Base-by-base conservation (phyloP, 1,140 invertebrate genomes). In the Helicorthomorpha holstii region DNA sequence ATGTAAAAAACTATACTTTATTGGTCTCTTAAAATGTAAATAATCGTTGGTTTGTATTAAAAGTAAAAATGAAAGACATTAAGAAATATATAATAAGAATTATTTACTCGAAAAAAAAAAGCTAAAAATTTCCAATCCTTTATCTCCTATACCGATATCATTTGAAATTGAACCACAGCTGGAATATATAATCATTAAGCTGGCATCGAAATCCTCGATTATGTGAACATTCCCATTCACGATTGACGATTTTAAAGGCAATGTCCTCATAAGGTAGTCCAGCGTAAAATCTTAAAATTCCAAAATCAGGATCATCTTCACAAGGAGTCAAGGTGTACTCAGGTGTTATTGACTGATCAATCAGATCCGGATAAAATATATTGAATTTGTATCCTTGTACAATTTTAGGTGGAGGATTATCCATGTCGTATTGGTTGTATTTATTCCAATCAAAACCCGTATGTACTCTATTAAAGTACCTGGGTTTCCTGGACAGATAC, bases 381-480 rank as follows among this genome's bases (percentile, higher is more conserved):
- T 99, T 99, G 70, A 99, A 99, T 67, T 98, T 98, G 72, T 99
- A 99, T 25, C 96, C 96, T 69, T 99, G 95, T 0, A 99, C 96
- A 64, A 99, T 97, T 73, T 99, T 99, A 0, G 96, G 96, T 19
- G 96, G 96, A 38, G 96, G 95, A 75, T 99, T 99, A 68, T 99
- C 96, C 81, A 98, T 94, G 65, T 99, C 95, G 67, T 99, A 99
- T 69, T 99, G 95, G 72, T 99, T 99, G 66, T 99, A 99, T 66
- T 98, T 98, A 69, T 99, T 99, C 96, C 96, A 99, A 64, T 98
- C 95, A 70, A 98, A 99, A 3, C 96, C 91, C 64, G 75, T 76
- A 56, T 78, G 73, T 2, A 78, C 74, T 54, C 93, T 78, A 72
- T 98, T 98, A 69, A 98, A 97, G 69, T 98, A 98, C 49, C 94